Evolutionary conservation across 2,888 invertebrate species (phyloP).

Genomic region (Morpho achilles): DNA sequence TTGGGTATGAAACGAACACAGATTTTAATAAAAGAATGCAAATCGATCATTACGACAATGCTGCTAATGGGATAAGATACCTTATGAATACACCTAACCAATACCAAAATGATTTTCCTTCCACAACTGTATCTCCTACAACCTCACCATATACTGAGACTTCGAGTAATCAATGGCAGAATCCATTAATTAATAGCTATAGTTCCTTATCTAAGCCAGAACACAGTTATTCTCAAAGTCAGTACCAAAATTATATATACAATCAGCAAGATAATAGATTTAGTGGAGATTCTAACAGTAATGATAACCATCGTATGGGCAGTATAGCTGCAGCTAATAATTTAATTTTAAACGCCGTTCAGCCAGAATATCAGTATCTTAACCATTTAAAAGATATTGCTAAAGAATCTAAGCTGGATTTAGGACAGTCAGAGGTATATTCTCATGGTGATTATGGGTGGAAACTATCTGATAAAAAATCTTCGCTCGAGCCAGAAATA

Average conservation of each 20-base stretch:
- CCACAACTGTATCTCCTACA: conserved; percentile 51
- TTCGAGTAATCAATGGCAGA: conserved; percentile 54
- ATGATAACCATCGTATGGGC: conserved; percentile 58
- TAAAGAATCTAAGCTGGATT: conserved; percentile 55
- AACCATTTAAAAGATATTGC: conserved; percentile 46
- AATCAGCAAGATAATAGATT: conserved; percentile 47
- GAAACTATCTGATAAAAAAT: conserved; percentile 64
- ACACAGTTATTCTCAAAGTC: conserved; percentile 49
- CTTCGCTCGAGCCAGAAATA: conserved; percentile 41
- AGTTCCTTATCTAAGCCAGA: conserved; percentile 52
- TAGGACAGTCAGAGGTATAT: conserved; percentile 50
- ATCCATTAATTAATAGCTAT: conserved; percentile 40
- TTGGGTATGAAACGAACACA: conserved; percentile 44
- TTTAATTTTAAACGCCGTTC: conserved; percentile 57
- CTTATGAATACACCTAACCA: conserved; percentile 46
- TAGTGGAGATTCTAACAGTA: conserved; percentile 45
- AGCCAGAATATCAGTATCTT: conserved; percentile 54
- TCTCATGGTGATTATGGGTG: conserved; percentile 73
- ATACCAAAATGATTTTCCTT: conserved; percentile 54
- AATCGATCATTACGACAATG: conserved; percentile 68
- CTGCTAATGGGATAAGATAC: conserved; percentile 60
- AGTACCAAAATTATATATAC: conserved; percentile 50
- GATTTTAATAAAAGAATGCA: conserved; percentile 56
- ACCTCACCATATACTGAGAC: conserved; percentile 54
- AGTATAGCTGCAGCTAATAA: conserved; percentile 61